Percentiles rank a stretch among this genome's conserved stretches.
Evolutionary conservation across 1,140 invertebrate genomes (phyloP).

Genomic region (Amyelois transitella): DNA sequence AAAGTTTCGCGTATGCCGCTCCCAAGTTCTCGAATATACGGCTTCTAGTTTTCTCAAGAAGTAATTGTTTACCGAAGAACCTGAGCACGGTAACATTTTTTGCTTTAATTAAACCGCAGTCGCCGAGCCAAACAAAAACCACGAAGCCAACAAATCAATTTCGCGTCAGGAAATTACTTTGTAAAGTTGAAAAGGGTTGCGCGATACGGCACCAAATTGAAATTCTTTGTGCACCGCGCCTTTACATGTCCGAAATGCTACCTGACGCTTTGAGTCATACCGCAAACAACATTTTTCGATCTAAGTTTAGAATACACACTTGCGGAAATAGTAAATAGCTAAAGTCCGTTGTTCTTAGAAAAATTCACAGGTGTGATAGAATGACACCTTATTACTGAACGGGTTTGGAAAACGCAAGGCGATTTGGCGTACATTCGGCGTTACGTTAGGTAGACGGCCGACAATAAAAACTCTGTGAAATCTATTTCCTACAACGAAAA

Average conservation of each 20-base stretch:
- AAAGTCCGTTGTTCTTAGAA: background rate
- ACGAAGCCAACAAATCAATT: conserved; percentile 66
- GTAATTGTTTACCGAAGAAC: background rate
- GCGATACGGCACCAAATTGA: conserved; percentile 65
- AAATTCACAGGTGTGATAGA: background rate
- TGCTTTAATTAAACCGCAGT: conserved; percentile 61
- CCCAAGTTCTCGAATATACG: no score
- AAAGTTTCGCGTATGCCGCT: no score
- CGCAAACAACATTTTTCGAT: conserved; percentile 34
- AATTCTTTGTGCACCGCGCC: conserved; percentile 58
- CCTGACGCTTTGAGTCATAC: conserved; percentile 49
- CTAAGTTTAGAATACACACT: conserved; percentile 29
- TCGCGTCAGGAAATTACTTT: conserved; percentile 65
- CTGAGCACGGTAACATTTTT: conserved; percentile 25
- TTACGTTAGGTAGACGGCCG: no score
- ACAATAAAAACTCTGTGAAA: no score
- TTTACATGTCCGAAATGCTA: conserved; percentile 58
- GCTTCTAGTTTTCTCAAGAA: no score
- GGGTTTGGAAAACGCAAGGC: conserved; percentile 1
- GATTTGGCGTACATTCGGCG: no score
- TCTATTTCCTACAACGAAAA: no score
- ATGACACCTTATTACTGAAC: background rate
- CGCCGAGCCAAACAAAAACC: conserved; percentile 60
- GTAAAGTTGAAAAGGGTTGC: conserved; percentile 65
- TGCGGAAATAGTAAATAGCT: conserved; percentile 7